Conservation (phyloP, 1,140 invertebrate genomes). For the Drosophila tristis region DNA sequence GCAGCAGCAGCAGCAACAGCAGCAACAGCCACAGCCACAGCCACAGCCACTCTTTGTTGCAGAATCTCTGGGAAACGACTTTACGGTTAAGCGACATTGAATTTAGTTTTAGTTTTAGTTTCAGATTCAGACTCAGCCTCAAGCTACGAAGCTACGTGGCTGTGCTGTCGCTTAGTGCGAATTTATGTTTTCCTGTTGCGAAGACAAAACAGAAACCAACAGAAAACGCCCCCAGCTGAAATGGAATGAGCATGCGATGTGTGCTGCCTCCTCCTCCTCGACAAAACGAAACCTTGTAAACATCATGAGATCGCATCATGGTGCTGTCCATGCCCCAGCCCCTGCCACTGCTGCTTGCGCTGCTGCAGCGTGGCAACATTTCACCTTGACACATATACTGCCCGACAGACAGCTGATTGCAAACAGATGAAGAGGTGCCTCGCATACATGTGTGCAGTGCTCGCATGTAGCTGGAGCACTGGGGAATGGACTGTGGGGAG, state of each 20-base stretch:
- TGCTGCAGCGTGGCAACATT: constrained; percentile 44
- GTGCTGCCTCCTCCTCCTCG: constrained; percentile 13
- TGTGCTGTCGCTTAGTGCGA: constrained; percentile 71
- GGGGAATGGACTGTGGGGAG: too few species aligned
- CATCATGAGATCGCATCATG: constrained; percentile 30
- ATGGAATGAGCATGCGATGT: constrained; percentile 17
- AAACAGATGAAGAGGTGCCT: constrained; percentile 15
- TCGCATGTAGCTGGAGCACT: not conserved
- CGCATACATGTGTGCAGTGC: not conserved
- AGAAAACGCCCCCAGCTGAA: constrained; percentile 44
- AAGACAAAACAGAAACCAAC: constrained; percentile 27
- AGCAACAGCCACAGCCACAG: constrained; percentile 45
- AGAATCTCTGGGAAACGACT: constrained; percentile 50
- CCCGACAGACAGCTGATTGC: constrained; percentile 67
- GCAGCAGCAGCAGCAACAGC: constrained; percentile 46
- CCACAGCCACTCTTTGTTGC: constrained; percentile 45
- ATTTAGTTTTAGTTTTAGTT: constrained; percentile 11
- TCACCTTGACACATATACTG: constrained; percentile 78
- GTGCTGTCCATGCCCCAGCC: not conserved
- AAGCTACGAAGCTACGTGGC: constrained; percentile 17
- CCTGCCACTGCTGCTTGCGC: too few species aligned
- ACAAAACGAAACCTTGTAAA: constrained; percentile 53
- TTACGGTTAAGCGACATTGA: constrained; percentile 74
- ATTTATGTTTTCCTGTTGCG: constrained; percentile 75
- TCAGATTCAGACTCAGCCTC: constrained; percentile 30